phyloP scores from a whole-genome alignment of 2,113 vertebrate species.

The Toxostoma redivivum region DNA sequence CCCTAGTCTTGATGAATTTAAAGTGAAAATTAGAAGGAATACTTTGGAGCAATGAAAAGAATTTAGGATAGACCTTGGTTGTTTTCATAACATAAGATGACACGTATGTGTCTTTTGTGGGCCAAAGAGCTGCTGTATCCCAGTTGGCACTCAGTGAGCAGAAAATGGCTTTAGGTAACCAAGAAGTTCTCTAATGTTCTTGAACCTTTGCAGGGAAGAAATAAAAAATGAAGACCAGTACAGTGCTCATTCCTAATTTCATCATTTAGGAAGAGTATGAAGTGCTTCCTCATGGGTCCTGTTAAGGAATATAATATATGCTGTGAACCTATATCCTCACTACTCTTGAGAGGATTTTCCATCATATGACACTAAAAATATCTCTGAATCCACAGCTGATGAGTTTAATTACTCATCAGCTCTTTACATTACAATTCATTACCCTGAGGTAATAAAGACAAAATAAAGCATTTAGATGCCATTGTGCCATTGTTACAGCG shows the following conservation, averaged over 20 bases:
- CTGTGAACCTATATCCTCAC: constrained; percentile 6
- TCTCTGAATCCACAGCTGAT: constrained; percentile 27
- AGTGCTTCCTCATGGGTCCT: neutral
- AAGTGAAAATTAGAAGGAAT: neutral
- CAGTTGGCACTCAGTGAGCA: neutral
- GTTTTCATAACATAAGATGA: neutral
- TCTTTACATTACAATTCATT: constrained; percentile 59
- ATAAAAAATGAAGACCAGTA: neutral
- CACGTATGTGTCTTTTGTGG: neutral
- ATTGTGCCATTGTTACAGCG: constrained; percentile 6
- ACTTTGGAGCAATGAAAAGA: neutral
- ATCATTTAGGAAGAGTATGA: neutral
- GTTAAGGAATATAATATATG: constrained; percentile 2
- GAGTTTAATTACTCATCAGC: constrained; percentile 61
- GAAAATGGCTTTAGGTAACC: neutral
- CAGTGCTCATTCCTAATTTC: neutral
- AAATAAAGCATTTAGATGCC: constrained; percentile 45
- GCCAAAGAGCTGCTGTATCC: neutral
- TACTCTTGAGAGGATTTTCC: constrained; percentile 30
- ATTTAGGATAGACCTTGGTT: neutral
- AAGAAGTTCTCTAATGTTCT: neutral
- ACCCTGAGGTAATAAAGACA: constrained; percentile 55
- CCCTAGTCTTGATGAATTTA: neutral
- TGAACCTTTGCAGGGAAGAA: neutral
- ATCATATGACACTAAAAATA: constrained; percentile 43